Conservation (phyloP, 2,113 vertebrate species). For the Tragelaphus strepsiceros region DNA sequence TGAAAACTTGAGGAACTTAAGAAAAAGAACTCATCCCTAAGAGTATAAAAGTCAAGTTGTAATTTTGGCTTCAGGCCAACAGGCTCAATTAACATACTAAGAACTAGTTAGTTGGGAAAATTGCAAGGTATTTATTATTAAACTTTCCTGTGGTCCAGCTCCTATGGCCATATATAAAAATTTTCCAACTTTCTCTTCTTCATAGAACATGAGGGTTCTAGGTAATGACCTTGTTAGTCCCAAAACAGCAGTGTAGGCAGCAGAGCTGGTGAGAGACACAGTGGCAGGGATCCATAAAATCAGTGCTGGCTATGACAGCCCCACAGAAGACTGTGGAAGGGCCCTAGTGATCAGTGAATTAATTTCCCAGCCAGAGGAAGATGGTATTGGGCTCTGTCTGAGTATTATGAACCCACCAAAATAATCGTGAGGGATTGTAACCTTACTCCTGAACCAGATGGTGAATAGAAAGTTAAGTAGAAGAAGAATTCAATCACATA, state of each 20-base stretch:
- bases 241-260: not conserved
- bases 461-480: not conserved
- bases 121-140: not conserved
- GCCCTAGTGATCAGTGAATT: not conserved
- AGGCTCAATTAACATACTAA: not conserved
- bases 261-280: too few relatives aligned
- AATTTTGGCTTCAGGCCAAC: not conserved
- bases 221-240: not conserved
- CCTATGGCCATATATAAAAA: not conserved
- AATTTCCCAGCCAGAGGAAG: not conserved
- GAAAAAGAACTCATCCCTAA: not conserved
- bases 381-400: not conserved
- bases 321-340: not conserved
- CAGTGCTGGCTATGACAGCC: accelerated
- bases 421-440: not conserved
- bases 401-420: not conserved
- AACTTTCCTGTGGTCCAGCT: not conserved
- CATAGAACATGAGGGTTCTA: not conserved
- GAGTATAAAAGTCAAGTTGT: not conserved
- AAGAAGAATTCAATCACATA: not conserved
- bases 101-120: not conserved
- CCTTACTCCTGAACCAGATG: not conserved
- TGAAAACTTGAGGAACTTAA: not conserved
- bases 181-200: not conserved
- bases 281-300: not conserved